Evolutionary conservation across 2,888 invertebrate genomes (phyloP).

Genomic region (Carabus problematicus): DNA sequence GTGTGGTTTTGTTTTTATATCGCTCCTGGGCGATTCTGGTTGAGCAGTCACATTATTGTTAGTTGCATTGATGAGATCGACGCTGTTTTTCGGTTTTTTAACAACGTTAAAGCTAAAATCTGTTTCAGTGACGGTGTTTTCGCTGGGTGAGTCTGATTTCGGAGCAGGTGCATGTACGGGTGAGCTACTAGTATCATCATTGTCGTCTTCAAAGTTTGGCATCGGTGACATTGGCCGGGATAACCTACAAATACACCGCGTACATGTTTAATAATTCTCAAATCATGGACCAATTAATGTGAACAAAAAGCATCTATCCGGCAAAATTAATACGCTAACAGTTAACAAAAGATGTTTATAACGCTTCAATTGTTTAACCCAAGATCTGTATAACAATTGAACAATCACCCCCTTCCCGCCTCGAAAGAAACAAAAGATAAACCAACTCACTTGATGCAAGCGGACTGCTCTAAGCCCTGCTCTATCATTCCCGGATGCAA

Average conservation of each 20-base stretch:
- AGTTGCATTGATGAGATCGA: constrained; percentile 28
- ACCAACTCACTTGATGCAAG: constrained; percentile 74
- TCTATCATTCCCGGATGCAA: constrained; percentile 90
- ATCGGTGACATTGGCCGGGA: constrained; percentile 77
- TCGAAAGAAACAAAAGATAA: too few relatives aligned
- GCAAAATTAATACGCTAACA: background rate
- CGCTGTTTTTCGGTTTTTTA: constrained; percentile 43
- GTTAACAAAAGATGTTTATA: too few relatives aligned
- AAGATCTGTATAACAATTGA: too few relatives aligned
- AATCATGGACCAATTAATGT: background rate
- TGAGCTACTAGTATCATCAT: constrained; percentile 8
- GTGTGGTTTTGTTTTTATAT: background rate
- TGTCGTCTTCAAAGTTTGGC: constrained; percentile 68
- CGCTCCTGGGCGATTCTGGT: background rate
- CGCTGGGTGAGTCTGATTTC: constrained; percentile 33
- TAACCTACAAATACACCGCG: constrained; percentile 59
- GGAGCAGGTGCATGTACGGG: constrained; percentile 4
- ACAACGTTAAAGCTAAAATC: constrained; percentile 38
- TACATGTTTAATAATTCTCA: constrained; percentile 7
- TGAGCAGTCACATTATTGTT: background rate
- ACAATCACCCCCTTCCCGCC: too few relatives aligned
- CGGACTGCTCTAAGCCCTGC: constrained; percentile 80
- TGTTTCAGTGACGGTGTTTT: constrained; percentile 42
- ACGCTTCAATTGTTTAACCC: too few relatives aligned
- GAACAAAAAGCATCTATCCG: background rate